Evolutionary conservation across 2,797 vertebrate genomes (phyloP), one percentile per base, ranked within the genome.

Genomic region (Anabas testudineus): DNA sequence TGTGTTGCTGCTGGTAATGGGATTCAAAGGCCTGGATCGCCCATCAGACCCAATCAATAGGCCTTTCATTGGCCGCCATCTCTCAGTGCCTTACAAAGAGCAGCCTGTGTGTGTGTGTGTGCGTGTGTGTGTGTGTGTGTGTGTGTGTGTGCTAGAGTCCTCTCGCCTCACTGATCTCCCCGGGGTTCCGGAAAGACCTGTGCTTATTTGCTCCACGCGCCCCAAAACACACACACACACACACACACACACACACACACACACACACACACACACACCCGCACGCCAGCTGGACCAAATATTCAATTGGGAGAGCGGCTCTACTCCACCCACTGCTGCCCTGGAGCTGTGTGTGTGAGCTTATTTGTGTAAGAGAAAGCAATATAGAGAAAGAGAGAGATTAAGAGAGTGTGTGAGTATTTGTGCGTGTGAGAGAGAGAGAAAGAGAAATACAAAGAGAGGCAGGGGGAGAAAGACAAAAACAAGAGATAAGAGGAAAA

Each of bases 21-120:
- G 90, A 94, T 95, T 93, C 92, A 94, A 88, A 92, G 92, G 88
- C 91, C 90, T 89, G 86, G 90, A 93, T 93, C 88, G 65, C 82
- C 92, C 92, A 94, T 93, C 91, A 90, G 80, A 89, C 76, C 82
- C 89, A 90, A 94, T 95, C 94, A 94, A 95, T 94, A 94, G 91
- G 87, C 88, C 91, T 94, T 95, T 95, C 92, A 94, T 94, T 94
- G 87, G 91, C 90, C 71, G 90, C 91, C 89, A 93, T 93, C 91
- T 92, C 90, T 92, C 90, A 92, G 86, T 86, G 83, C 90, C 91
- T 88, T 87, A 93, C 92, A 94, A 93, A 93, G 90, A 90, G 80
- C 87, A 81, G 87, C 78, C 82, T 86, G 70, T 88, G 81, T 75
- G 78, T 83, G 79, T 84, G 63, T 82, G 72, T 82, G 73, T 80